These are phyloP conservation scores for Torymus tubicola DNA, from an alignment of 2,888 invertebrate genomes.

Conservation along the genomic window DNA sequence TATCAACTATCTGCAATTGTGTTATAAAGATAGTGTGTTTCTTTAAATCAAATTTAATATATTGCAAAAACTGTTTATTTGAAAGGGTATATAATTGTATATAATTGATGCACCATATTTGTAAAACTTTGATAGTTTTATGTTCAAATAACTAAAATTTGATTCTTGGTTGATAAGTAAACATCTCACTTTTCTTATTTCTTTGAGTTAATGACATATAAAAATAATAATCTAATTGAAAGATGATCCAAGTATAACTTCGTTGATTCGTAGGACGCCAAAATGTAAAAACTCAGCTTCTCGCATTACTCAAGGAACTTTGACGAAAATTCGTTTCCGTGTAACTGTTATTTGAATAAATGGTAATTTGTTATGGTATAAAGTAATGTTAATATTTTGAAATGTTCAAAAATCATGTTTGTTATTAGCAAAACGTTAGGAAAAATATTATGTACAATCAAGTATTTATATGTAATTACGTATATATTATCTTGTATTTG, in stretches of 20 bases:
- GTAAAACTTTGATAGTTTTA: not conserved
- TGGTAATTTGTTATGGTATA: conserved; percentile 17
- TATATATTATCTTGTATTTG: conserved; percentile 4
- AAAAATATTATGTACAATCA: conserved; percentile 37
- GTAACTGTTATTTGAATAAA: not conserved
- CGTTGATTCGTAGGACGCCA: conserved; percentile 12
- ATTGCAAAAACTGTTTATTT: not conserved
- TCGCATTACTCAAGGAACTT: conserved; percentile 35
- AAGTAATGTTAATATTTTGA: no score
- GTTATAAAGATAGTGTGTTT: no score
- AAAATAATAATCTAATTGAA: not conserved
- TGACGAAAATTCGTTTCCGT: conserved; percentile 41
- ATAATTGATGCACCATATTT: no score
- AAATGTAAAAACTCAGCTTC: conserved; percentile 22
- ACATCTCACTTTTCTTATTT: no score
- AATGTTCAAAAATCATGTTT: no score
- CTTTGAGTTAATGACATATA: no score
- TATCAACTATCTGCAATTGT: no score
- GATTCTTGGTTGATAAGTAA: no score
- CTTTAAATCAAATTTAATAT: not conserved
- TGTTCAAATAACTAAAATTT: no score
- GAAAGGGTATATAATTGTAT: no score
- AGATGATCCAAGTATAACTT: conserved; percentile 7
- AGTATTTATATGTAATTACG: conserved; percentile 22
- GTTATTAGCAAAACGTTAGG: not conserved